phyloP scores from a whole-genome alignment of 2,113 vertebrate species.

The Prietella phreatophila region DNA sequence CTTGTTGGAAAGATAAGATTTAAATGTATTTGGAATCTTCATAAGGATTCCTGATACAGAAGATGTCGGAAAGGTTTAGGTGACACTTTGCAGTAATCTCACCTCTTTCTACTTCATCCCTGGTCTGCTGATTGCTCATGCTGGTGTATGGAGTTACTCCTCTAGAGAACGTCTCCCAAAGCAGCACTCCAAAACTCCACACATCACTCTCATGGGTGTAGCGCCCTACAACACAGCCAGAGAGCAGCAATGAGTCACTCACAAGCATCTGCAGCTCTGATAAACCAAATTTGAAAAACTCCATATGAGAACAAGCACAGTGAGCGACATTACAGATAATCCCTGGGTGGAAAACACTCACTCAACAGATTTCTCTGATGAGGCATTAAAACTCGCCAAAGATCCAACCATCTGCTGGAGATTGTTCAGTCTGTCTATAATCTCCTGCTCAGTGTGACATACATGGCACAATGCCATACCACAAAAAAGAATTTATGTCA shows the following conservation, averaged over 20 bases:
- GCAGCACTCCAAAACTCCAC: conserved; percentile 93
- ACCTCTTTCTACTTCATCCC: conserved; percentile 89
- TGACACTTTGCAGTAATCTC: conserved; percentile 10
- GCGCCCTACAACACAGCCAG: conserved; percentile 76
- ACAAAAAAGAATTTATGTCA: not conserved
- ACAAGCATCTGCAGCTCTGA: conserved; percentile 8
- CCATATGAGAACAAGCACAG: not conserved
- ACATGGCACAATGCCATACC: not conserved
- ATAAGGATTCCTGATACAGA: not conserved
- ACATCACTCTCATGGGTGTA: conserved; percentile 91
- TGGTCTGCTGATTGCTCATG: conserved; percentile 89
- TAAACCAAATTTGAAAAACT: conserved; percentile 19
- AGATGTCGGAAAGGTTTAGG: not conserved
- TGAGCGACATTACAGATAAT: not conserved
- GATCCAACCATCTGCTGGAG: conserved; percentile 13
- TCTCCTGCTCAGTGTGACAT: not conserved
- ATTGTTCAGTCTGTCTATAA: conserved; percentile 10
- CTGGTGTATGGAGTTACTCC: conserved; percentile 83
- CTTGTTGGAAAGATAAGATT: not conserved
- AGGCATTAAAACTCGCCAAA: not conserved
- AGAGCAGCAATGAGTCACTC: conserved; percentile 60
- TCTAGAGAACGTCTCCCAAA: conserved; percentile 93
- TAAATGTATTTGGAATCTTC: not conserved
- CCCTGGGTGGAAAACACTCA: not conserved
- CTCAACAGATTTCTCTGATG: not conserved